phyloP scores from a whole-genome alignment of 2,888 invertebrate species.

The Petrophora chlorosata region DNA sequence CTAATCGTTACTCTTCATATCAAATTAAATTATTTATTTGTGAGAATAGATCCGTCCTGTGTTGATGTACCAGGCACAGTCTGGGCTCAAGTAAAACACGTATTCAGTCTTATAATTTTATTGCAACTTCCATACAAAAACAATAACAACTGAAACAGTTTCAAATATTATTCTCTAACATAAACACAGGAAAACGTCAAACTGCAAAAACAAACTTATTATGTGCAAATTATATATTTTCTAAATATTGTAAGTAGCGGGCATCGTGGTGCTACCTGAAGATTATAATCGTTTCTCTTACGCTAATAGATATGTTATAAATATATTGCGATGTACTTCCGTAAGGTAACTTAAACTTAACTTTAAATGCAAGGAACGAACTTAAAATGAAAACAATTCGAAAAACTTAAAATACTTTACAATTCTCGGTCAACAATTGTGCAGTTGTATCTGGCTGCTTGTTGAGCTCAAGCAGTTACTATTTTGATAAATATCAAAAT shows the following conservation, averaged over 20 bases:
- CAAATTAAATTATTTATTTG: too few species aligned
- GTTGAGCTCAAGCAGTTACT: too few species aligned
- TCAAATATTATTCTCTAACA: neutral
- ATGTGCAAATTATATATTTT: neutral
- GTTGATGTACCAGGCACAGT: neutral
- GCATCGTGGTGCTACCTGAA: too few species aligned
- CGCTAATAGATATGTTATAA: too few species aligned
- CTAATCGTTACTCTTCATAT: too few species aligned
- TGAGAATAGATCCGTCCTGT: too few species aligned
- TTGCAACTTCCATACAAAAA: constrained; percentile 21
- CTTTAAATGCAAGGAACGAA: constrained; percentile 16
- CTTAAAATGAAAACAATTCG: neutral
- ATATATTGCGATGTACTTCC: constrained; percentile 6
- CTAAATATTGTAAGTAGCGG: too few species aligned
- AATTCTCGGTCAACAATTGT: constrained; percentile 13
- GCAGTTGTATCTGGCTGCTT: too few species aligned
- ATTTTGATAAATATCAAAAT: too few species aligned
- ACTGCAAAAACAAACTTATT: neutral
- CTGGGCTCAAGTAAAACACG: constrained; percentile 5
- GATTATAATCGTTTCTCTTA: too few species aligned
- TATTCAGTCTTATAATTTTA: constrained; percentile 22
- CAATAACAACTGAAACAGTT: constrained; percentile 9
- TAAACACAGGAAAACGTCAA: neutral
- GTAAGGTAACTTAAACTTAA: constrained; percentile 12
- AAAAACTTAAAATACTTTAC: constrained; percentile 3